phyloP scores from a whole-genome alignment of 2,113 vertebrate genomes.

The Bambusicola thoracicus region DNA sequence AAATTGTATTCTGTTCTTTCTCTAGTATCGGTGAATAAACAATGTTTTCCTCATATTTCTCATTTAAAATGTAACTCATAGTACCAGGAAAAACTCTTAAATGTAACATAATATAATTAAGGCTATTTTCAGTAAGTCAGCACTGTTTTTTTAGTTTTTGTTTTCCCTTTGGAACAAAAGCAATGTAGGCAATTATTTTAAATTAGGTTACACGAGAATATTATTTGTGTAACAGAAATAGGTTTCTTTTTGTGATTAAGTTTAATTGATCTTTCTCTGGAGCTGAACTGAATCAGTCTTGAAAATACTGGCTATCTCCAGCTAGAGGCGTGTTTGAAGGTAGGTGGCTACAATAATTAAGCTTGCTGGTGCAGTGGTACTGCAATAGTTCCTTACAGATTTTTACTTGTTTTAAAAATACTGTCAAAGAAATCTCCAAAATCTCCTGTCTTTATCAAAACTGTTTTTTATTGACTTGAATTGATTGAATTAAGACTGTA shows the following conservation, averaged over 20 bases:
- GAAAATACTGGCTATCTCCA: neutral
- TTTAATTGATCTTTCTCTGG: conserved; percentile 64
- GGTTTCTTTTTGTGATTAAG: conserved; percentile 76
- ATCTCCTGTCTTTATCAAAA: neutral
- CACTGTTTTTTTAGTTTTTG: conserved; percentile 70
- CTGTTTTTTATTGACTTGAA: neutral
- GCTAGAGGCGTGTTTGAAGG: neutral
- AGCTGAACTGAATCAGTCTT: conserved; percentile 51
- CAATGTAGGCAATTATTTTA: conserved; percentile 79
- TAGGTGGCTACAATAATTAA: neutral
- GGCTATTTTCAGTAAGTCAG: conserved; percentile 75
- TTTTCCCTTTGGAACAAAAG: conserved; percentile 75
- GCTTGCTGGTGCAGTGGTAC: neutral
- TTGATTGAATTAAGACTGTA: neutral
- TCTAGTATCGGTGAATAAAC: neutral
- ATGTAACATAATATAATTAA: conserved; percentile 75
- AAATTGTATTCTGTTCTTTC: neutral
- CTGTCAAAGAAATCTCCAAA: neutral
- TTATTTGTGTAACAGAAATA: conserved; percentile 80
- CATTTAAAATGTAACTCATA: conserved; percentile 40
- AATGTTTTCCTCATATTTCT: conserved; percentile 31
- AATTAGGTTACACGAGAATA: conserved; percentile 79
- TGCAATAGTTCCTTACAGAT: neutral
- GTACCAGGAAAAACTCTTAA: conserved; percentile 61
- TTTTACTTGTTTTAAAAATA: conserved; percentile 5